Evolutionary conservation across 1,140 invertebrate species (phyloP).

Genomic region (Reticulitermes speratus): DNA sequence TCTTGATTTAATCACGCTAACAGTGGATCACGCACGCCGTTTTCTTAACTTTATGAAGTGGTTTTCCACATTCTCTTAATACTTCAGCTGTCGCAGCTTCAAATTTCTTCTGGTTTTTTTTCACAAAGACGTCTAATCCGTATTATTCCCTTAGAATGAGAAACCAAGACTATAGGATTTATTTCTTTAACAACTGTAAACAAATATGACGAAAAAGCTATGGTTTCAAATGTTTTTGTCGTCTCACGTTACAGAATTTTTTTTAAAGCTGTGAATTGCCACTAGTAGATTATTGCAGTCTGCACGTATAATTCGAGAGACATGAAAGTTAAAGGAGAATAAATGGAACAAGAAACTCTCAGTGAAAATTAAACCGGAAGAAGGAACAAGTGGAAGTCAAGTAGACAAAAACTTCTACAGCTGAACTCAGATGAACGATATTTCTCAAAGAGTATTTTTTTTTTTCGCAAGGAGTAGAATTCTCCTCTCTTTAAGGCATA

Average conservation of each 20-base stretch:
- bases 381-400: neutral
- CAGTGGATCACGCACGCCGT: too few species aligned
- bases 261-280: neutral
- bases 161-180: too few species aligned
- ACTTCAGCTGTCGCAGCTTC: too few species aligned
- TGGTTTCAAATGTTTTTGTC: too few species aligned
- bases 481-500: neutral
- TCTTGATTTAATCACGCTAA: too few species aligned
- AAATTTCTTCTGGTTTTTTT: too few species aligned
- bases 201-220: too few species aligned
- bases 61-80: too few species aligned
- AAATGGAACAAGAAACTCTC: neutral
- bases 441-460: neutral
- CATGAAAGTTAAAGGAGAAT: neutral
- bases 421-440: neutral
- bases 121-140: too few species aligned
- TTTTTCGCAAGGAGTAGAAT: neutral
- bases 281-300: neutral
- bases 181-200: too few species aligned
- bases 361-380: neutral
- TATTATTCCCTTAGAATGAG: too few species aligned
- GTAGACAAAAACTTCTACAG: neutral
- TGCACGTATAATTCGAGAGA: neutral
- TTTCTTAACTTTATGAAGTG: too few species aligned
- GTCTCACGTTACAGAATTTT: neutral